phyloP scores from a whole-genome alignment of 1,140 invertebrate genomes.

The Drosophila obscura region DNA sequence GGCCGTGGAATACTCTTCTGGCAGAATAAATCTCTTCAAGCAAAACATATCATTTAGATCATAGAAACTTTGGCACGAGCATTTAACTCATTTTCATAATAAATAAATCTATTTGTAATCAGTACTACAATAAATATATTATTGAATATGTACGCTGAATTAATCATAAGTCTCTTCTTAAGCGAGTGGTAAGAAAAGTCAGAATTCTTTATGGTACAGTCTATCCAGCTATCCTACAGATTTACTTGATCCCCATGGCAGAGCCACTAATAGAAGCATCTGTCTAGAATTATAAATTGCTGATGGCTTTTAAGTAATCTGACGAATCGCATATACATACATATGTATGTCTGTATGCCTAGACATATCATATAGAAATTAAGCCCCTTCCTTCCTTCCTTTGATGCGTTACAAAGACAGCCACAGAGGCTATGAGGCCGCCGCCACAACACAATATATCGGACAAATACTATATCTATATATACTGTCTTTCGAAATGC shows the following conservation, averaged over 20 bases:
- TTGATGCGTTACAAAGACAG: constrained; percentile 35
- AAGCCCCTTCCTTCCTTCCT: neutral
- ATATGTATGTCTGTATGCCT: too few species aligned
- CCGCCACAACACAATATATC: constrained; percentile 25
- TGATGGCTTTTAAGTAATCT: constrained; percentile 21
- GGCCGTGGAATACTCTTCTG: constrained; percentile 7
- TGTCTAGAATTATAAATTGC: constrained; percentile 20
- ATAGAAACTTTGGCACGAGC: too few species aligned
- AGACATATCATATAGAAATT: neutral
- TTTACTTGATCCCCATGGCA: too few species aligned
- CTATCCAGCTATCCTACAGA: too few species aligned
- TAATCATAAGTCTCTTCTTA: too few species aligned
- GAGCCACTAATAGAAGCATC: neutral
- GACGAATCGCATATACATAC: constrained; percentile 3
- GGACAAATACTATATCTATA: constrained; percentile 30
- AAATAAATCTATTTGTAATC: too few species aligned
- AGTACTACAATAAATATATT: too few species aligned
- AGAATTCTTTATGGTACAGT: too few species aligned
- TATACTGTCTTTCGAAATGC: constrained; percentile 42
- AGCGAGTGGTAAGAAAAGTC: too few species aligned
- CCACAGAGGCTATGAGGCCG: constrained; percentile 18
- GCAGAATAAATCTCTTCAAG: neutral
- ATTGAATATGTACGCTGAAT: too few species aligned
- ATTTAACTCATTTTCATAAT: too few species aligned
- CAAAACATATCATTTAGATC: too few species aligned